Percentiles rank a stretch among this genome's conserved stretches.
phyloP scores from a whole-genome alignment of 2,888 invertebrate genomes.

The Drosophila buzzatii region DNA sequence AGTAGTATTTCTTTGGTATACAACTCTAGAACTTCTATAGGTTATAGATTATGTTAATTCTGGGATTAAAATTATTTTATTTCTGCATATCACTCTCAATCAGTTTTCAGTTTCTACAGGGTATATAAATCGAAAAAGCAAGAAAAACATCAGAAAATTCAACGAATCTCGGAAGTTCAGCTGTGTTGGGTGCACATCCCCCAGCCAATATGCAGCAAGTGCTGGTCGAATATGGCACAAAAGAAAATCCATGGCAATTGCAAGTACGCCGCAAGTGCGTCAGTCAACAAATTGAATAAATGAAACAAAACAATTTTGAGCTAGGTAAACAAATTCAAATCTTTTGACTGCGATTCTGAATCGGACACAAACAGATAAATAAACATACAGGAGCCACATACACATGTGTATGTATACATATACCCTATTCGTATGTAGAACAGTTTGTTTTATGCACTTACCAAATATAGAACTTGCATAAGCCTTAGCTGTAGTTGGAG shows the following conservation, averaged over 20 bases:
- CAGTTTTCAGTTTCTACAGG: neutral
- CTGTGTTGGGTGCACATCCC: neutral
- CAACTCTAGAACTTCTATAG: neutral
- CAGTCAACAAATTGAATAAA: neutral
- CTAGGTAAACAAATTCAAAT: slow-evolving; percentile 4
- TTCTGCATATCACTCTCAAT: neutral
- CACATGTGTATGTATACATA: neutral
- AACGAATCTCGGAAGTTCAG: slow-evolving; percentile 12
- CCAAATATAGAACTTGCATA: neutral
- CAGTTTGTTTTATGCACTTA: neutral
- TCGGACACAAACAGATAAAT: slow-evolving; percentile 4
- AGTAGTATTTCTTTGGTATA: neutral
- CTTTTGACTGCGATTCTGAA: slow-evolving; percentile 1
- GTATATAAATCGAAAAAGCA: neutral
- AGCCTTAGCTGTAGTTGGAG: neutral
- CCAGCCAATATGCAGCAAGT: neutral
- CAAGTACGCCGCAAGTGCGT: slow-evolving; percentile 13
- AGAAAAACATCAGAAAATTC: neutral
- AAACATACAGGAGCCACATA: neutral
- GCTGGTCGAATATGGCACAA: slow-evolving; percentile 1
- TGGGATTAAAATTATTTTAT: neutral
- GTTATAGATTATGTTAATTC: neutral
- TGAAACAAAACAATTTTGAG: neutral
- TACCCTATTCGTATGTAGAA: neutral
- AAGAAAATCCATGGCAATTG: slow-evolving; percentile 26